Base-by-base conservation (phyloP, 2,888 invertebrate species). In the Sialis fuliginosa region DNA sequence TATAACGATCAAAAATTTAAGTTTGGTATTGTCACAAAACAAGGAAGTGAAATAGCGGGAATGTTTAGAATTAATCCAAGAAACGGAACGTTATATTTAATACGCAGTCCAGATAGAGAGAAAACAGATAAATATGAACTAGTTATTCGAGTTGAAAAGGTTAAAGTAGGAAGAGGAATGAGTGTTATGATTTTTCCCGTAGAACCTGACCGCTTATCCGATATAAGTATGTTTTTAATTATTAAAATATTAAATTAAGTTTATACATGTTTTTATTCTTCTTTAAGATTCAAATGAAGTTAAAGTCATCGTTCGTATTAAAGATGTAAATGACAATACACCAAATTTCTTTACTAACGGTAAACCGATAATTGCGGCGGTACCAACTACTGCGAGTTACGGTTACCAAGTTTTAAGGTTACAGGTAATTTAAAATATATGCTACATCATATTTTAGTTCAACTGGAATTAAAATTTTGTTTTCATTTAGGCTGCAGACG, bases 271-370 rank as follows among this genome's bases (percentile, higher is more conserved):
- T 22, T 42, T 13, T 22, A 13, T 42, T 42, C 6, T 8, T 13
- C 10, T 53, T 58, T 34, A 53, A 66, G 69, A 67, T 46, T 59
- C 68, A 40, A 87, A 81, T 58, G 89, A 89, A 60, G 86, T 86
- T 2, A 81, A 85, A 60, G 75, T 89, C 1, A 72, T 87, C 1
- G 75, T 89, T 0, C 72, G 78, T 54, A 77, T 90, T 47, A 75
- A 75, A 42, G 89, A 90, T 61, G 77, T 81, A 1, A 90, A 90
- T 58, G 89, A 90, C 58, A 88, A 90, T 60, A 67, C 80, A 3
- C 89, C 89, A 0, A 77, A 71, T 56, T 90, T 90, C 59, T 73
- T 73, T 3, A 76, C 77, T 39, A 77, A 75, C 48, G 86, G 86
- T 4, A 69, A 81, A 33, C 88, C 89, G 0, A 74, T 88, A 52